Evolutionary conservation across 1,140 invertebrate species (phyloP).

Genomic region (Diachasmimorpha longicaudata): DNA sequence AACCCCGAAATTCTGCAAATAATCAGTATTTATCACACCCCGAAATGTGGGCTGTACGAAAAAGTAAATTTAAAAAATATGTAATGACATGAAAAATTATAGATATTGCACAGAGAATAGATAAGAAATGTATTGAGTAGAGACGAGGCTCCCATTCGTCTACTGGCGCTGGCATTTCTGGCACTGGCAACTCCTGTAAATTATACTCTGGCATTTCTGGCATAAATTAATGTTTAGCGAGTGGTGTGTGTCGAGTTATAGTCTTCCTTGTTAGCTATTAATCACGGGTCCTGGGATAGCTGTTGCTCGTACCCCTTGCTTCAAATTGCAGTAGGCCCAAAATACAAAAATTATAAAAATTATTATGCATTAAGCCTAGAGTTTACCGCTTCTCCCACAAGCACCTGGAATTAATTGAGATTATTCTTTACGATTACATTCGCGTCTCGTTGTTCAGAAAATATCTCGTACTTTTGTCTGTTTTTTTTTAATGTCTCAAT

Average conservation of each 20-base stretch:
- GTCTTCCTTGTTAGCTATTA: neutral
- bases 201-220: conserved; percentile 20
- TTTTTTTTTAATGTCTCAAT: neutral
- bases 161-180: conserved; percentile 14
- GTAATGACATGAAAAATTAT: neutral
- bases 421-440: neutral
- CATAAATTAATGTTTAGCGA: conserved; percentile 22
- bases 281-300: neutral
- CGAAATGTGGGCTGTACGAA: too few species aligned
- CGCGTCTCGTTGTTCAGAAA: neutral
- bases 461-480: too few species aligned
- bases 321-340: neutral
- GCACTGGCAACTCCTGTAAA: conserved; percentile 23
- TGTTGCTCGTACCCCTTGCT: neutral
- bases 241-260: conserved; percentile 10
- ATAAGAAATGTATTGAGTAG: neutral
- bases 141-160: conserved; percentile 2
- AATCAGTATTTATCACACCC: too few species aligned
- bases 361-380: neutral
- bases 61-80: neutral
- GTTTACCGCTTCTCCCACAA: neutral
- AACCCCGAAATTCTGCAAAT: too few species aligned
- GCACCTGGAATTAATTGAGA: neutral
- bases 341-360: neutral
- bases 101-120: neutral